Conservation (phyloP, 2,797 vertebrate genomes). For the Gymnocypris eckloni region DNA sequence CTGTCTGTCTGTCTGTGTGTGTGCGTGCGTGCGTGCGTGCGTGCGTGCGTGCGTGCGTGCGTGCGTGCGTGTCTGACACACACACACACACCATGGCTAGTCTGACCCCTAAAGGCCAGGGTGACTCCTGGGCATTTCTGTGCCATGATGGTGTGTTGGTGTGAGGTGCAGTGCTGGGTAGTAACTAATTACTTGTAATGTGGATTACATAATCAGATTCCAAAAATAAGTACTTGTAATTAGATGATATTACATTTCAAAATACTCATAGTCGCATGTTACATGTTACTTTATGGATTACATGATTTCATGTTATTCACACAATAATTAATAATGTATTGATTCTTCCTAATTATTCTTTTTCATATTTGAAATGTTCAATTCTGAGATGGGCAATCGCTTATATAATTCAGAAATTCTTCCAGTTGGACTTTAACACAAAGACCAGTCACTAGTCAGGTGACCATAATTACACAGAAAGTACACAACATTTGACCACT, state of each 20-base stretch:
- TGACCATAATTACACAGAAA: neutral
- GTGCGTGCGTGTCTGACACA: slow-evolving; percentile 40
- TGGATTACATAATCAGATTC: neutral
- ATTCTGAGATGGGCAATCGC: neutral
- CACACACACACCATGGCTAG: slow-evolving; percentile 54
- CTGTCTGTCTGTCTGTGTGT: slow-evolving; percentile 50
- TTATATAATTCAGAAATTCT: neutral
- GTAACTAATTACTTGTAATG: neutral
- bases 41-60: slow-evolving; percentile 47
- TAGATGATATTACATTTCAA: neutral
- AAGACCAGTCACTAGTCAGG: neutral
- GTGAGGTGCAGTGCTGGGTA: slow-evolving; percentile 21
- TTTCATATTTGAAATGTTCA: neutral
- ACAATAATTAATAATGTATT: neutral
- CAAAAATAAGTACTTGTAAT: neutral
- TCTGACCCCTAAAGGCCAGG: slow-evolving; percentile 69
- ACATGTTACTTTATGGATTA: neutral
- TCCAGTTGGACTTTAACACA: neutral
- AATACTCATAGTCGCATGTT: neutral
- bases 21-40: slow-evolving; percentile 51
- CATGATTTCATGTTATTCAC: neutral
- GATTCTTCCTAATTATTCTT: neutral
- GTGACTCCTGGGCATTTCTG: slow-evolving; percentile 71
- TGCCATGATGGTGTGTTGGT: slow-evolving; percentile 77
- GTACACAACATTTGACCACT: neutral